Evolutionary conservation across 2,113 vertebrate genomes (phyloP).

Genomic region (Colinus virginianus): DNA sequence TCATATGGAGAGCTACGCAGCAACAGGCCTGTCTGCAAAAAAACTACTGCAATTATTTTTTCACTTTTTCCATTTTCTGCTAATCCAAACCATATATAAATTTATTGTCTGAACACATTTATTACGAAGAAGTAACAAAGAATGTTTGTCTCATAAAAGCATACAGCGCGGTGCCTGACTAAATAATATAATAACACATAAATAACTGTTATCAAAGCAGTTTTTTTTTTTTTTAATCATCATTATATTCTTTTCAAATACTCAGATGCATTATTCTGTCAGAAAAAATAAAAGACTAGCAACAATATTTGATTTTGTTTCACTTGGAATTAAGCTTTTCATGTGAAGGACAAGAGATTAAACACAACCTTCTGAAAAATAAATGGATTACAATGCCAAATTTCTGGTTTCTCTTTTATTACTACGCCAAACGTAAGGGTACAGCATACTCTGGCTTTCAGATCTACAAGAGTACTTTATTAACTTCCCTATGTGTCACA

Average conservation of each 20-base stretch:
- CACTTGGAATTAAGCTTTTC: neutral
- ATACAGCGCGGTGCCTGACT: neutral
- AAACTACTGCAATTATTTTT: neutral
- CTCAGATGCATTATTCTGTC: neutral
- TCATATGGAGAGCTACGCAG: neutral
- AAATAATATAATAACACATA: neutral
- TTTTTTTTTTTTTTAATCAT: rapidly evolving
- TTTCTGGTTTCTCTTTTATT: neutral
- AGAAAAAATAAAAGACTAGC: rapidly evolving
- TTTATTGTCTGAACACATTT: neutral
- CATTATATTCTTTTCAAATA: neutral
- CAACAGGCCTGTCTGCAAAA: neutral
- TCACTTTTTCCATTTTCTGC: neutral
- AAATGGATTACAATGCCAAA: neutral
- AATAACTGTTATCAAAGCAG: neutral
- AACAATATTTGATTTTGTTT: neutral
- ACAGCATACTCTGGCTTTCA: neutral
- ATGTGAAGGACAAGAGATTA: neutral
- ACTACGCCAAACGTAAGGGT: neutral
- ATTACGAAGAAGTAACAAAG: neutral
- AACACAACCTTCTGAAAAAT: neutral
- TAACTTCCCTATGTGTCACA: neutral
- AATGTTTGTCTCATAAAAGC: neutral
- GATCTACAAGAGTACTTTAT: neutral
- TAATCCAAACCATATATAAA: neutral